These are phyloP conservation scores for Diadumene lineata DNA, from an alignment of 92 coral and sea anemone genomes.

Conservation along the genomic window DNA sequence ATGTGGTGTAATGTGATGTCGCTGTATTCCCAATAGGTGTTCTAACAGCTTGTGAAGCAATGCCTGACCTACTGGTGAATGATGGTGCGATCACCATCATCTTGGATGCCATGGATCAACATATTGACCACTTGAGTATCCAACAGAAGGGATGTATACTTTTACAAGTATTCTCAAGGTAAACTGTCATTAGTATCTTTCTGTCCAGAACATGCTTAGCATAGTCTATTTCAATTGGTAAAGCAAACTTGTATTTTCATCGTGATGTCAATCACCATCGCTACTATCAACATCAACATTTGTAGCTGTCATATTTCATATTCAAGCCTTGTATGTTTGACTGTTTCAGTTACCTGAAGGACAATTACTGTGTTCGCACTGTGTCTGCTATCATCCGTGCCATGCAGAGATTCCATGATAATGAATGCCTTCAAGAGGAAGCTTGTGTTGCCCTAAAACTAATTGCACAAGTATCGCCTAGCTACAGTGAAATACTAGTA, in stretches of 20 bases:
- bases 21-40: conserved; percentile 57
- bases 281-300: not conserved
- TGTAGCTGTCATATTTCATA: no score
- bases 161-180: conserved; percentile 67
- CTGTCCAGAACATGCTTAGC: not conserved
- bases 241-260: no score
- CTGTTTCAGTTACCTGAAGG: conserved; percentile 40
- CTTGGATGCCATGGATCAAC: conserved; percentile 56
- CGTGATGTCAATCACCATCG: no score
- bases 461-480: conserved; percentile 67
- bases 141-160: conserved; percentile 81
- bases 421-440: conserved; percentile 70
- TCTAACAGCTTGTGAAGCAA: conserved; percentile 72
- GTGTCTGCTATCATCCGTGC: conserved; percentile 57
- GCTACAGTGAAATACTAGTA: conserved; percentile 67
- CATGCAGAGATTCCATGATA: conserved; percentile 56
- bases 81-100: conserved; percentile 46
- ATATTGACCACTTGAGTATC: conserved; percentile 44
- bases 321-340: no score
- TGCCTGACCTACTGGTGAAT: conserved; percentile 65
- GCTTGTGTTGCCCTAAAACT: conserved; percentile 80
- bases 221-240: not conserved
- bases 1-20: not conserved
- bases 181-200: not conserved
- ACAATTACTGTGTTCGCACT: conserved; percentile 39